These are phyloP conservation scores for Xestia ashworthii DNA, from an alignment of 2,888 invertebrate genomes.

Conservation along the genomic window DNA sequence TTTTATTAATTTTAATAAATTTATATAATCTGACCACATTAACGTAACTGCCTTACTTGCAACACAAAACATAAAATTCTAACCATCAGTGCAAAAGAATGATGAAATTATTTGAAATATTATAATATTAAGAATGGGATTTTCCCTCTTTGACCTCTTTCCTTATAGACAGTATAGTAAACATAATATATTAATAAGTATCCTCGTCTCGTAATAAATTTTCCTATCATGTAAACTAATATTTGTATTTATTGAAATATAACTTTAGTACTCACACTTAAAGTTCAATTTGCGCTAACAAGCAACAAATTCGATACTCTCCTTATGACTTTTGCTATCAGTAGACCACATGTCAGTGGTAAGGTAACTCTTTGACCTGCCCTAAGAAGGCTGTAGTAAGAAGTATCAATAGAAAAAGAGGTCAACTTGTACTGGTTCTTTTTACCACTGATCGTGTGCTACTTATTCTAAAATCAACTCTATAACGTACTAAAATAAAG, in stretches of 20 bases:
- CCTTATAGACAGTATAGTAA: neutral
- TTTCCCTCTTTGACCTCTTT: neutral
- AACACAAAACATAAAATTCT: slow-evolving; percentile 13
- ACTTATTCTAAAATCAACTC: neutral
- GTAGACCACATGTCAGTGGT: neutral
- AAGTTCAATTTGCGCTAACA: neutral
- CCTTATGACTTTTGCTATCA: neutral
- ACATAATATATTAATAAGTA: neutral
- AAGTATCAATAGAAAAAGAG: neutral
- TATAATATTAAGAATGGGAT: slow-evolving; percentile 1
- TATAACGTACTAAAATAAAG: rapidly evolving
- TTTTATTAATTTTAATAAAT: neutral
- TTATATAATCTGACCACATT: slow-evolving; percentile 1
- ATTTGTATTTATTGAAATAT: neutral
- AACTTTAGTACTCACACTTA: neutral
- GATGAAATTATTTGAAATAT: slow-evolving; percentile 13
- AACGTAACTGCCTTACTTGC: neutral
- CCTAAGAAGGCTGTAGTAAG: neutral
- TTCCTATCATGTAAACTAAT: neutral
- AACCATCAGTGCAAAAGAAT: neutral
- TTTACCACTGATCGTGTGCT: neutral
- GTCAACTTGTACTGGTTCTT: neutral
- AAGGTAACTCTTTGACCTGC: neutral
- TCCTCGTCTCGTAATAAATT: neutral
- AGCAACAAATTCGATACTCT: neutral